Conservation (phyloP, 1,140 invertebrate species). For the Magallana angulata region DNA sequence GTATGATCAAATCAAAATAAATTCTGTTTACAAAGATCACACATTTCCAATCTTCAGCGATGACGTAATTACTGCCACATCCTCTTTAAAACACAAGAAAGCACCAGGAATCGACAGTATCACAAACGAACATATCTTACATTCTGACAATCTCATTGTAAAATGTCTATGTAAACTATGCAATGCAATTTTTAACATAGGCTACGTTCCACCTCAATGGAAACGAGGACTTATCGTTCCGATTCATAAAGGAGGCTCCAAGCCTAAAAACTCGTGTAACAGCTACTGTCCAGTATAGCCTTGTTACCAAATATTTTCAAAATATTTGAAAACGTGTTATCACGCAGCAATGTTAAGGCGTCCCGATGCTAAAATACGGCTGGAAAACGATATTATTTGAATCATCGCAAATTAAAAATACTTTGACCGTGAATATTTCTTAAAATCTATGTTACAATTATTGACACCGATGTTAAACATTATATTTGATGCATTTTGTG, state of each 20-base stretch:
- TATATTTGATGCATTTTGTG: no score
- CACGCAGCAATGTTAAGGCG: constrained; percentile 38
- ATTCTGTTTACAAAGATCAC: no score
- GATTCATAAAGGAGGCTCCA: constrained; percentile 25
- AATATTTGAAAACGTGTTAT: constrained; percentile 24
- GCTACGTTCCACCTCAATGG: neutral
- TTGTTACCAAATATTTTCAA: constrained; percentile 22
- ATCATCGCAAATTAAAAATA: no score
- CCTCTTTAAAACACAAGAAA: neutral
- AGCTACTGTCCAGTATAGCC: constrained; percentile 26
- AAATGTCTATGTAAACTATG: constrained; percentile 9
- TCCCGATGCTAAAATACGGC: no score
- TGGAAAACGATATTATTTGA: no score
- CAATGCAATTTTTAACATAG: constrained; percentile 27
- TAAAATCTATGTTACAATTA: no score
- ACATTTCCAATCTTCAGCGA: no score
- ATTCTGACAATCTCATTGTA: neutral
- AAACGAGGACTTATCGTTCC: constrained; percentile 34
- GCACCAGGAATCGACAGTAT: constrained; percentile 26
- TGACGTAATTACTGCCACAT: no score
- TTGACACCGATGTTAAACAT: no score
- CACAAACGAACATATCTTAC: constrained; percentile 44
- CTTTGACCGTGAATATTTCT: no score
- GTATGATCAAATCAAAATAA: neutral
- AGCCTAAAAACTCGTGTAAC: neutral